A percentile compares a stretch with the other conserved stretches of the same genome.
These are phyloP conservation scores for Teleiodes luculella DNA, from an alignment of 2,888 invertebrate species.

Conservation along the genomic window DNA sequence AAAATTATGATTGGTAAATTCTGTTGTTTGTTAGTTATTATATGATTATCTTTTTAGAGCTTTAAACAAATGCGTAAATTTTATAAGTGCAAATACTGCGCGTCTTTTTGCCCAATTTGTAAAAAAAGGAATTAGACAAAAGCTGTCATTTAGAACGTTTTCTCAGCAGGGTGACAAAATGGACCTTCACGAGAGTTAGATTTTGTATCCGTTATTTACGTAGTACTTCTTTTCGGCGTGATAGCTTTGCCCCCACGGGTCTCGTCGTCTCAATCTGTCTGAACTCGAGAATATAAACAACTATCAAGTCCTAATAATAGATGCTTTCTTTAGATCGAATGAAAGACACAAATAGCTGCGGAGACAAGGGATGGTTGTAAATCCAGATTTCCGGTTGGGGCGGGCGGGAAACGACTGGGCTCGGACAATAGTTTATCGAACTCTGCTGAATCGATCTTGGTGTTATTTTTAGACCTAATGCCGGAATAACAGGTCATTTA, in stretches of 20 bases:
- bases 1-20: too few relatives aligned
- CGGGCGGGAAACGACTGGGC: slow-evolving; percentile 3
- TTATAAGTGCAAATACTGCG: too few relatives aligned
- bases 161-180: too few relatives aligned
- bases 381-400: slow-evolving; percentile 14
- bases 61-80: too few relatives aligned
- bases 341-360: slow-evolving; percentile 12
- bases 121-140: too few relatives aligned
- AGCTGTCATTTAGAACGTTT: too few relatives aligned
- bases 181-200: background rate
- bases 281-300: slow-evolving; percentile 13
- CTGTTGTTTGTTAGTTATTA: too few relatives aligned
- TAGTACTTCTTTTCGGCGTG: background rate
- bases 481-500: slow-evolving; percentile 53
- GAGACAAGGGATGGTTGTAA: slow-evolving; percentile 13
- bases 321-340: slow-evolving; percentile 9
- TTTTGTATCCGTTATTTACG: slow-evolving; percentile 1
- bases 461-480: slow-evolving; percentile 58
- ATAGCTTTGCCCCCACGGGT: slow-evolving; percentile 9
- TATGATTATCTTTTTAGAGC: too few relatives aligned
- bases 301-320: slow-evolving; percentile 16
- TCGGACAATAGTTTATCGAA: slow-evolving; percentile 4
- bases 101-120: too few relatives aligned
- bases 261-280: background rate
- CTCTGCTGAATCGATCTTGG: slow-evolving; percentile 53